Conservation (phyloP, 2,888 invertebrate genomes). For the Biston stratarius region DNA sequence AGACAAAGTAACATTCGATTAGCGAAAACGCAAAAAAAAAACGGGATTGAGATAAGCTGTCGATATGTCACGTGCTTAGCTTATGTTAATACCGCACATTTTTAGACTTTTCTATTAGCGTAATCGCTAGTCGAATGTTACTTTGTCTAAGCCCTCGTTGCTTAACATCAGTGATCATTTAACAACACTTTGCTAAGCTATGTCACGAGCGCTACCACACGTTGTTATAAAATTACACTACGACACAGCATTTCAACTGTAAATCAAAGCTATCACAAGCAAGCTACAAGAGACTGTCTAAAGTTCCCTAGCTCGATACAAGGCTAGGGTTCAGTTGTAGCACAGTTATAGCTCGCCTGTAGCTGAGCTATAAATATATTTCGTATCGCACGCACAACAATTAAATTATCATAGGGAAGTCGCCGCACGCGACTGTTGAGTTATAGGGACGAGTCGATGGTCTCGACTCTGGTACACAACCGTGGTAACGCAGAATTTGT, state of each 20-base stretch:
- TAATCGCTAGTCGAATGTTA: too few species aligned
- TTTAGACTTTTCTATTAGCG: too few species aligned
- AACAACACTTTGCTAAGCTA: too few species aligned
- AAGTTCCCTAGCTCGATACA: slow-evolving; percentile 45
- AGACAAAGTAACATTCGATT: too few species aligned
- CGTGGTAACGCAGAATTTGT: slow-evolving; percentile 43
- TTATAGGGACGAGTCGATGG: slow-evolving; percentile 67
- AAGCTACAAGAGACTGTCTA: slow-evolving; percentile 47
- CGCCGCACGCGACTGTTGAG: slow-evolving; percentile 78
- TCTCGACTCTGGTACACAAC: slow-evolving; percentile 34
- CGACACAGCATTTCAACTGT: slow-evolving; percentile 15
- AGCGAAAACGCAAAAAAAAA: too few species aligned
- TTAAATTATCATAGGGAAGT: slow-evolving; percentile 84
- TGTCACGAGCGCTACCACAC: not conserved
- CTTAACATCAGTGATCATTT: too few species aligned
- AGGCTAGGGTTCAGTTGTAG: slow-evolving; percentile 4
- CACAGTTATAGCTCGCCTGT: slow-evolving; percentile 9
- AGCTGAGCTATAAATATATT: slow-evolving; percentile 65
- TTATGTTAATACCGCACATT: too few species aligned
- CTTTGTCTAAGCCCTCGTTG: too few species aligned
- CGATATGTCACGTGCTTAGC: too few species aligned
- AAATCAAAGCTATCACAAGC: slow-evolving; percentile 7
- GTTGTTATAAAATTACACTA: slow-evolving; percentile 7
- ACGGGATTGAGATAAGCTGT: too few species aligned
- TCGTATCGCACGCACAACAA: slow-evolving; percentile 79